Percentiles rank a stretch among this genome's conserved stretches.
These are phyloP conservation scores for Ptychoptera albimana DNA, from an alignment of 2,888 invertebrate genomes.

Conservation along the genomic window DNA sequence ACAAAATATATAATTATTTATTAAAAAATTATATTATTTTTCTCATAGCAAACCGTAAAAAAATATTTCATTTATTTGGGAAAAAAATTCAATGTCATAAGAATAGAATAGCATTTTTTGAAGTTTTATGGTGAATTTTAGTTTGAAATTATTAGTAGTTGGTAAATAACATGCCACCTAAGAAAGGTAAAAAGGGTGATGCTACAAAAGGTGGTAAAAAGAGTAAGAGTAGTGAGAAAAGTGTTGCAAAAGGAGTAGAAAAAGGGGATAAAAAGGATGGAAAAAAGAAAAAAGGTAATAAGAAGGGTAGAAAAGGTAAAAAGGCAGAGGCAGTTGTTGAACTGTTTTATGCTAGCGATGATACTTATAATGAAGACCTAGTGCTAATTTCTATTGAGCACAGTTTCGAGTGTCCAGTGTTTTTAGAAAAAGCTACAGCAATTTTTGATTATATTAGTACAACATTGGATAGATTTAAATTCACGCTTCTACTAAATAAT, in stretches of 20 bases:
- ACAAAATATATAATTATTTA: slow-evolving; percentile 11
- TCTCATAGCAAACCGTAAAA: too few species aligned
- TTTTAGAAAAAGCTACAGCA: slow-evolving; percentile 18
- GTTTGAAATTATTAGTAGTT: not conserved
- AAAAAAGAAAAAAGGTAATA: slow-evolving; percentile 11
- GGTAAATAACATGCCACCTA: slow-evolving; percentile 1
- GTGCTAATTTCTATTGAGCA: slow-evolving; percentile 16
- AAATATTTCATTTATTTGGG: too few species aligned
- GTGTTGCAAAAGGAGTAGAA: not conserved
- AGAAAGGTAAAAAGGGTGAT: not conserved
- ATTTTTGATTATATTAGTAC: slow-evolving; percentile 13
- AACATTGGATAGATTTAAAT: slow-evolving; percentile 19
- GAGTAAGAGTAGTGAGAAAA: slow-evolving; percentile 8
- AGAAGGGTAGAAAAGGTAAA: not conserved
- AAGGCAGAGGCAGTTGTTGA: not conserved
- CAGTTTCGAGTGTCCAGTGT: slow-evolving; percentile 24
- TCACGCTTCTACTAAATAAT: slow-evolving; percentile 19
- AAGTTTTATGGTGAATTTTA: too few species aligned
- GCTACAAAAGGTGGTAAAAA: slow-evolving; percentile 6
- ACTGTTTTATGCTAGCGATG: not conserved
- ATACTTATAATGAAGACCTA: not conserved
- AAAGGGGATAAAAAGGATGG: slow-evolving; percentile 1
- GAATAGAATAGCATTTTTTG: too few species aligned
- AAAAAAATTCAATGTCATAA: too few species aligned
- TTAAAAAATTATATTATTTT: not conserved